Base-by-base conservation (phyloP, 2,888 invertebrate genomes). In the Sisyra nigra region DNA sequence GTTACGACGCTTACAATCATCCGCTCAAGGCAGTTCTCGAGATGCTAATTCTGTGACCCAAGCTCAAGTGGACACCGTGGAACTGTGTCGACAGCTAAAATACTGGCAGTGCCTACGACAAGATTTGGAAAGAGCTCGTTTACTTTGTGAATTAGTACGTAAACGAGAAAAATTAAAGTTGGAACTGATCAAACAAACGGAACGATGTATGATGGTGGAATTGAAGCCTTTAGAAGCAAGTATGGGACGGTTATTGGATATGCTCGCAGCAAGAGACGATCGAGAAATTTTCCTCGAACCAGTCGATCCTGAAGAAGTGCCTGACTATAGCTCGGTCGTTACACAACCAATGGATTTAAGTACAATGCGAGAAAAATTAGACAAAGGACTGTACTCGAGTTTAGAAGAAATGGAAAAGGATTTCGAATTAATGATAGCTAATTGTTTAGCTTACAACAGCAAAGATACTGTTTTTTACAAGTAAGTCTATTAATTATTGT, bases 111-210 rank as follows among this genome's bases (percentile, higher is more conserved):
- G 88, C 53, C 69, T 97, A 51, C 72, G 96, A 1, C 93, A 94
- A 57, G 93, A 96, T 59, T 67, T 97, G 49, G 97, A 98, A 60
- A 73, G 92, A 46, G 93, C 92, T 1, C 74, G 88, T 62, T 68
- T 97, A 29, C 72, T 97, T 0, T 93, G 94, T 57, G 97, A 97
- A 62, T 61, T 96, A 49, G 91, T 97, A 3, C 76, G 96, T 43
- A 97, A 97, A 58, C 74, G 97, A 33, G 97, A 98, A 63, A 92
- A 92, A 54, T 69, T 91, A 11, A 98, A 98, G 63, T 77, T 88
- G 43, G 89, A 92, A 56, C 71, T 77, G 53, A 80, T 85, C 1
- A 80, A 81, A 62, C 76, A 80, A 1, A 79, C 76, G 58, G 83
- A 89, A 56, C 80, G 85, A 51, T 81, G 85, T 56, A 68, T 85